Percentiles rank a stretch among this genome's conserved stretches.
phyloP scores from a whole-genome alignment of 2,888 invertebrate genomes.

The Latrodectus hesperus region DNA sequence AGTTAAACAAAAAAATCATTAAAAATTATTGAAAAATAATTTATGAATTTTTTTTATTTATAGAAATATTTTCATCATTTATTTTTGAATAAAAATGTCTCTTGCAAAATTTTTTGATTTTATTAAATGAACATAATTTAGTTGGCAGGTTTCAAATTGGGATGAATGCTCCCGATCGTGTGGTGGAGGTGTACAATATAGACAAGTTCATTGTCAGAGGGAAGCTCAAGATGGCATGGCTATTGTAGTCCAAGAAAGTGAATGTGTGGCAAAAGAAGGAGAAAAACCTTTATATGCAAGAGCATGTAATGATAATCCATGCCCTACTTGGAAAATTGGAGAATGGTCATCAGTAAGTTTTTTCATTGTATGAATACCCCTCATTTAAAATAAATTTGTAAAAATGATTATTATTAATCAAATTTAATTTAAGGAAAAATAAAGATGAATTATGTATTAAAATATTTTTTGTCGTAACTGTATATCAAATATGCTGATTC shows the following conservation, averaged over 20 bases:
- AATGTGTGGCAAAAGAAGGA: slow-evolving; percentile 82
- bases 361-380: too few relatives aligned
- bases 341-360: slow-evolving; percentile 82
- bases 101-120: not conserved
- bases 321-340: slow-evolving; percentile 90
- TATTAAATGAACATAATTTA: slow-evolving; percentile 46
- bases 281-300: slow-evolving; percentile 82
- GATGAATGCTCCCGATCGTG: slow-evolving; percentile 87
- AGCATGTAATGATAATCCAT: slow-evolving; percentile 85
- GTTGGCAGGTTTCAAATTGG: slow-evolving; percentile 88
- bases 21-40: too few relatives aligned
- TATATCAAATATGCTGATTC: too few relatives aligned
- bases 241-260: slow-evolving; percentile 83
- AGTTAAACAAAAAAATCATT: too few relatives aligned
- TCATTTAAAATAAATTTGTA: too few relatives aligned
- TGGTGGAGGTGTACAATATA: slow-evolving; percentile 80
- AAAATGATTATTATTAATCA: too few relatives aligned
- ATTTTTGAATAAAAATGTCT: too few relatives aligned
- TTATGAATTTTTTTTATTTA: too few relatives aligned
- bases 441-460: too few relatives aligned
- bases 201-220: slow-evolving; percentile 85
- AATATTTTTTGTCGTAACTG: too few relatives aligned
- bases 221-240: slow-evolving; percentile 81
- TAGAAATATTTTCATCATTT: too few relatives aligned
- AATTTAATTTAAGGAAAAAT: too few relatives aligned